phyloP scores from a whole-genome alignment of 2,113 vertebrate species.

The Chionomys nivalis region DNA sequence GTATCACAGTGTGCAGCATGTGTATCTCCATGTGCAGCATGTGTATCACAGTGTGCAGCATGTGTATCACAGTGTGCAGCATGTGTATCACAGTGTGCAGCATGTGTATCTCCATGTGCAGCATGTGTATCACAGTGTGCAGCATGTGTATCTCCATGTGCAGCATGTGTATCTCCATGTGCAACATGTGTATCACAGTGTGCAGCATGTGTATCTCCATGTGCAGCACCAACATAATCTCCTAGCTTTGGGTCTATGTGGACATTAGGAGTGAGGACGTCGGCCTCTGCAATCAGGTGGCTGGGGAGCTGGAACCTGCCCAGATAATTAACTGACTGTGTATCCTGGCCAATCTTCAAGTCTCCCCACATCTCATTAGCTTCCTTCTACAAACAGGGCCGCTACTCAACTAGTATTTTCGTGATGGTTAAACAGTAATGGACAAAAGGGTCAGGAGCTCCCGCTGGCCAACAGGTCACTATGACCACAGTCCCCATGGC shows the following conservation, averaged over 20 bases:
- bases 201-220: too few relatives aligned
- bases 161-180: too few relatives aligned
- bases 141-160: too few relatives aligned
- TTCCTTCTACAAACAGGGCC: not conserved
- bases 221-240: too few relatives aligned
- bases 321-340: not conserved
- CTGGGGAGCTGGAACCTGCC: not conserved
- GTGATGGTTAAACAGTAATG: not conserved
- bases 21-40: too few relatives aligned
- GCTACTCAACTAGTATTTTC: not conserved
- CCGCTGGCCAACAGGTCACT: not conserved
- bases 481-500: not conserved
- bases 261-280: not conserved
- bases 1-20: too few relatives aligned
- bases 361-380: not conserved
- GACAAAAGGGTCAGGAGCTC: not conserved
- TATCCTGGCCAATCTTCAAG: not conserved
- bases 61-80: too few relatives aligned
- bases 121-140: too few relatives aligned
- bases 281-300: not conserved
- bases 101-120: too few relatives aligned
- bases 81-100: too few relatives aligned
- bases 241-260: not conserved
- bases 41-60: too few relatives aligned
- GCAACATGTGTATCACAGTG: rapidly evolving